Evolutionary conservation across 2,113 vertebrate species (phyloP), one percentile per base, ranked within the genome.

Genomic region (Chionomys nivalis): DNA sequence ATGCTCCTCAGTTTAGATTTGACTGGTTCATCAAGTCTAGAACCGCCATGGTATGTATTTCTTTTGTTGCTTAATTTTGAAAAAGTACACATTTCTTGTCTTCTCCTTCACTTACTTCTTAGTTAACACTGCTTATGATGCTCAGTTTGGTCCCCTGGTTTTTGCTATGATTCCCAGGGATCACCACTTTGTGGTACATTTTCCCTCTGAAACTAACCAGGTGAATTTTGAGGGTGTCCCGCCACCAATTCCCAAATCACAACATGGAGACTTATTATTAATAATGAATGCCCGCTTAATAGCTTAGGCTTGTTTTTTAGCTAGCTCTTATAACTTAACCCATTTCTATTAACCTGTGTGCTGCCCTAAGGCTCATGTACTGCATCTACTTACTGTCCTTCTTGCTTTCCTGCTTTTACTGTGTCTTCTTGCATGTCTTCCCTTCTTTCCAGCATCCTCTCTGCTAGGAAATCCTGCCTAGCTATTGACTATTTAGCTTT

Each of bases 21-120:
- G 99, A 99, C 98, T 99, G 99, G 99, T 99, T 99, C 95, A 99
- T 99, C 98, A 99, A 99, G 81, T 99, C 99, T 73, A 99, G 99
- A 82, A 99, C 99, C 26, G 99, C 99, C 14, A 99, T 99, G 99
- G 99, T 99, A 98, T 58, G 99, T 98, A 90, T 77, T 61, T 17
- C 26, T 95, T 96, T 91, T 76, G 61, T 87, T 73, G 81, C 7
- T 86, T 90, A 72, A 76, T 63, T 86, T 83, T 93, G 70, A 49
- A 93, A 95, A 94, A 73, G n/a, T 68, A 58, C 16, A 33, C 36
- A 17, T 72, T 85, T 65, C 58, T 63, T 42, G 28, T 33, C 76
- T 44, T 83, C 73, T 86, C 26, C 58, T 89, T 87, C 23, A 85
- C 36, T 68, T 87, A 76, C 14, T 78, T 91, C 86, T 47, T 97